phyloP scores from a whole-genome alignment of 2,113 vertebrate species.

The Phoxinus phoxinus region DNA sequence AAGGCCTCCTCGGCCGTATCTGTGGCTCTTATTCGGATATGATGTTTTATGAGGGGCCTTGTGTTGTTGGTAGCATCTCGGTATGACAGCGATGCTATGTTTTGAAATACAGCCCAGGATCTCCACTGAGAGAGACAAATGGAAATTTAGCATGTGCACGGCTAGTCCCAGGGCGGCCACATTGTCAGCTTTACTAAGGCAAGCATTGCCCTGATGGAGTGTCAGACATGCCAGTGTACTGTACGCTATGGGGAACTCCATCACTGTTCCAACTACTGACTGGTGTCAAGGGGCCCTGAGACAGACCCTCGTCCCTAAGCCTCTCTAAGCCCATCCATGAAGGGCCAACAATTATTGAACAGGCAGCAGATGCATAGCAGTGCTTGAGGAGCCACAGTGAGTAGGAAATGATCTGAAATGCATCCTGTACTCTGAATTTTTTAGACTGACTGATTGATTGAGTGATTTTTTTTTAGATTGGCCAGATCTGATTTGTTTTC shows the following conservation, averaged over 20 bases:
- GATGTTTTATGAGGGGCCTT: slow-evolving; percentile 66
- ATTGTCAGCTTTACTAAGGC: slow-evolving; percentile 64
- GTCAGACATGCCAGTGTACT: slow-evolving; percentile 61
- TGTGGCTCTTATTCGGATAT: slow-evolving; percentile 50
- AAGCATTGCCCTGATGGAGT: slow-evolving; percentile 58
- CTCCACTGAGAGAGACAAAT: slow-evolving; percentile 64
- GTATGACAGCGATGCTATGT: slow-evolving; percentile 63
- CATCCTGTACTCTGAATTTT: slow-evolving; percentile 7
- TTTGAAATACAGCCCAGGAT: slow-evolving; percentile 67
- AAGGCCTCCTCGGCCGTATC: slow-evolving; percentile 63
- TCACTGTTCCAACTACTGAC: slow-evolving; percentile 51
- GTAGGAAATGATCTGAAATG: slow-evolving; percentile 5
- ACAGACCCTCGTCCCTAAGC: slow-evolving; percentile 32
- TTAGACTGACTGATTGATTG: neutral
- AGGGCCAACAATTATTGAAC: slow-evolving; percentile 48
- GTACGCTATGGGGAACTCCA: slow-evolving; percentile 56
- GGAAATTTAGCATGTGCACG: slow-evolving; percentile 65
- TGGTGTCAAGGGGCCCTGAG: slow-evolving; percentile 56
- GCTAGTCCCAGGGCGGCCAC: slow-evolving; percentile 57
- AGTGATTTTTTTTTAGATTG: neutral
- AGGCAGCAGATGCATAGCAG: neutral
- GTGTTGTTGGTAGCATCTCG: slow-evolving; percentile 45
- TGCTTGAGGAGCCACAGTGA: neutral
- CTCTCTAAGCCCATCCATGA: neutral
- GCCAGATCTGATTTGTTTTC: neutral